phyloP scores from a whole-genome alignment of 2,888 invertebrate species.

The Lochmaea capreae region DNA sequence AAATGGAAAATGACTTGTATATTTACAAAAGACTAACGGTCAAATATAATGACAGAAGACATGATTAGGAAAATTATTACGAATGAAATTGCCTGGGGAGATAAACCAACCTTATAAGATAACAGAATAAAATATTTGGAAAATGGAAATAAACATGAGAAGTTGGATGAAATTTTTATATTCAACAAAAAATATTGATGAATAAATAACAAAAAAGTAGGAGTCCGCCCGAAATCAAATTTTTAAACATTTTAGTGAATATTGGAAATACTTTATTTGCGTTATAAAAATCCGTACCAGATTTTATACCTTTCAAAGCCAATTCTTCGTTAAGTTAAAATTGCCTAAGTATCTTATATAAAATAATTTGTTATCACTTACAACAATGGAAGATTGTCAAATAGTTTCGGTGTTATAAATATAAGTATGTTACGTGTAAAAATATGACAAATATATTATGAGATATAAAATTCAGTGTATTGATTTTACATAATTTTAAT shows the following conservation, averaged over 20 bases:
- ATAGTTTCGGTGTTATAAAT: neutral
- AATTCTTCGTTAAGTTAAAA: neutral
- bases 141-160: too few relatives aligned
- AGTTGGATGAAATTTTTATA: too few relatives aligned
- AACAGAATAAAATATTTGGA: too few relatives aligned
- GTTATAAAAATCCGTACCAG: neutral
- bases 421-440: conserved; percentile 2
- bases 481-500: neutral
- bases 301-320: neutral
- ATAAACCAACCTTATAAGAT: too few relatives aligned
- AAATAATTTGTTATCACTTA: conserved; percentile 12
- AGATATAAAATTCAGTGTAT: conserved; percentile 8
- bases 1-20: too few relatives aligned
- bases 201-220: too few relatives aligned
- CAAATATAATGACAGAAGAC: too few relatives aligned
- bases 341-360: conserved; percentile 12
- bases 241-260: neutral
- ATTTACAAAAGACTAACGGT: too few relatives aligned
- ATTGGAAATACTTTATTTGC: neutral
- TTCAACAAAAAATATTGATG: too few relatives aligned
- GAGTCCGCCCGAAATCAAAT: too few relatives aligned
- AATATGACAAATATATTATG: neutral
- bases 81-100: too few relatives aligned
- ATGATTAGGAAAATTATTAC: too few relatives aligned
- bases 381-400: conserved; percentile 18